Evolutionary conservation across 2,797 vertebrate genomes (phyloP).

Genomic region (Hippopotamyrus pictus): DNA sequence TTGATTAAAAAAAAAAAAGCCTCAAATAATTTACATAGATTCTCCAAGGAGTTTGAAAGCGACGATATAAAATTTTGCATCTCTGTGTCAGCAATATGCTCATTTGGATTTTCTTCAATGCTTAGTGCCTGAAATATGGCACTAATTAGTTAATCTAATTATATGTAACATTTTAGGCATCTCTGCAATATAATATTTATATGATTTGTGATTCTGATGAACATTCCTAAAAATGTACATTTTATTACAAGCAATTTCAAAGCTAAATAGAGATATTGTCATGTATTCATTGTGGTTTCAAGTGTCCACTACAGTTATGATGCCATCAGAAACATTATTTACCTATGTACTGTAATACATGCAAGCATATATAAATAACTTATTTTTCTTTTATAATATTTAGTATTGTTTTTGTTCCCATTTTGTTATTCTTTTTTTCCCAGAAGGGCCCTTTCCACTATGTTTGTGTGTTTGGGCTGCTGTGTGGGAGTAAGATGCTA

Average conservation of each 20-base stretch:
- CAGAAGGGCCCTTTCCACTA: neutral
- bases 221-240: neutral
- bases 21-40: neutral
- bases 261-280: neutral
- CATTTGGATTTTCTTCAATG: constrained; percentile 53
- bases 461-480: neutral
- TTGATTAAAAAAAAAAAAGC: neutral
- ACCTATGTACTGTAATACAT: neutral
- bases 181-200: neutral
- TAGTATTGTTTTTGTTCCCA: neutral
- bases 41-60: constrained; percentile 43
- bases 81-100: constrained; percentile 54
- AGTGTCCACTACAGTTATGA: neutral
- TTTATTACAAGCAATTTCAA: neutral
- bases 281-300: neutral
- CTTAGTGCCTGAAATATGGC: constrained; percentile 45
- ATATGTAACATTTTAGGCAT: constrained; percentile 38
- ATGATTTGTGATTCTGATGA: neutral
- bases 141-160: constrained; percentile 60
- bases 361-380: neutral
- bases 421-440: neutral
- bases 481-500: neutral
- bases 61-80: constrained; percentile 39
- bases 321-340: neutral
- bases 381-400: neutral